Evolutionary conservation across 1,140 invertebrate species (phyloP).

Genomic region (Dufourea novaeangliae): DNA sequence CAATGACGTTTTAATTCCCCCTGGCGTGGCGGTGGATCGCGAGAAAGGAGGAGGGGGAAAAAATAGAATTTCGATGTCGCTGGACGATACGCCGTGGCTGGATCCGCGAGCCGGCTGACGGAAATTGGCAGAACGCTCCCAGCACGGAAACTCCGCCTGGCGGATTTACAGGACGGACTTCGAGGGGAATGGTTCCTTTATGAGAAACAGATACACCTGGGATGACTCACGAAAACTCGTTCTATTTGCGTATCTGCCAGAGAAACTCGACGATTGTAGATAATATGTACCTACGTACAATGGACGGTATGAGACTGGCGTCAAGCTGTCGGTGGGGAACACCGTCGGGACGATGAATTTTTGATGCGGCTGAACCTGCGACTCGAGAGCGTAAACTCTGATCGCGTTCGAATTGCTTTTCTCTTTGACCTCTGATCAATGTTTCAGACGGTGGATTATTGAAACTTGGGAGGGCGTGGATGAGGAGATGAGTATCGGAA

Average conservation of each 20-base stretch:
- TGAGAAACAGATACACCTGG: conserved; percentile 10
- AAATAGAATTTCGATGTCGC: neutral
- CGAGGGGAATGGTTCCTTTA: neutral
- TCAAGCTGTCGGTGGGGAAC: conserved; percentile 35
- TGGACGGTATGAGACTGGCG: conserved; percentile 40
- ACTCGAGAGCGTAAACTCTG: conserved; percentile 5
- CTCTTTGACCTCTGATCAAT: neutral
- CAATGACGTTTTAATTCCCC: conserved; percentile 6
- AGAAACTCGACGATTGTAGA: conserved; percentile 25
- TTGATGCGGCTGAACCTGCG: conserved; percentile 23
- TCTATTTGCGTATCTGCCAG: conserved; percentile 31
- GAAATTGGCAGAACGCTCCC: no score
- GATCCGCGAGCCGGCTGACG: no score
- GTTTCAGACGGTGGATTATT: no score
- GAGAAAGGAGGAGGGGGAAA: neutral
- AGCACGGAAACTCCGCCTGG: no score
- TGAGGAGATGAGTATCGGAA: no score
- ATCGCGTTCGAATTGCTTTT: conserved; percentile 27
- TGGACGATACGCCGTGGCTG: neutral
- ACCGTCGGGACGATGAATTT: conserved; percentile 40
- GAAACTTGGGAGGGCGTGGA: no score
- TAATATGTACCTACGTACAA: conserved; percentile 51
- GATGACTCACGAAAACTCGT: conserved; percentile 27
- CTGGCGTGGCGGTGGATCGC: neutral
- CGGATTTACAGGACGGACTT: neutral